Base-by-base conservation (phyloP, 1,140 invertebrate genomes). In the Philotrypesis tridentata region DNA sequence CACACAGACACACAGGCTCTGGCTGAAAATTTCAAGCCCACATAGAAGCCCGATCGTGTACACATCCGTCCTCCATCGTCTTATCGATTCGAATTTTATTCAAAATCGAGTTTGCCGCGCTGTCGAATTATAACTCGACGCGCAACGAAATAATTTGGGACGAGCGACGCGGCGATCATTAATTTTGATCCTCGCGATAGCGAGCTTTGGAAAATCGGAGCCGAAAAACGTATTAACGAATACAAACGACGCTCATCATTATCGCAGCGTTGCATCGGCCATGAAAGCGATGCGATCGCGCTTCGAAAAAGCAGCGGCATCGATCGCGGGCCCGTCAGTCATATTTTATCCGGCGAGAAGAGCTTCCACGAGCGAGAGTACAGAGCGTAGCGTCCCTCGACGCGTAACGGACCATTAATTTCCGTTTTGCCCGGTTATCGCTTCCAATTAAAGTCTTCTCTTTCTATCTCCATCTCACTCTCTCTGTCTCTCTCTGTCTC, bases 351-450 rank as follows among this genome's bases (percentile, higher is more conserved):
- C 48, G 6, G 33, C 33, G n/a, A n/a, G n/a, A 43, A 40, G 12
- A 55, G 48, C 17, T 8, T 55, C 9, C 33, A 9, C 3, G 33
- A 5, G 9, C 48, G 21, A 55, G 21, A 55, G 48, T 7, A n/a
- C n/a, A 55, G 33, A 37, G 33, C 7, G n/a, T n/a, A 55, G 48
- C 48, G n/a, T 55, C 48, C 48, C 48, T 55, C 21, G 48, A 17
- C 48, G 40, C 40, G 48, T n/a, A 55, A 55, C 48, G 48, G 63
- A 65, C 63, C 63, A 65, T 65, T 29, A 65, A 65, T 65, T 65
- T 65, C 63, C 63, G 63, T 29, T 65, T 65, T 65, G 63, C 23
- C 63, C 63, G 63, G 63, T 65, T 65, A 65, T 65, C 63, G 63
- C n/a, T 65, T 65, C 63, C 63, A 65, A 65, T 65, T 65, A 65